Conservation (phyloP, 2,113 vertebrate genomes). For the Corvus cornix region DNA sequence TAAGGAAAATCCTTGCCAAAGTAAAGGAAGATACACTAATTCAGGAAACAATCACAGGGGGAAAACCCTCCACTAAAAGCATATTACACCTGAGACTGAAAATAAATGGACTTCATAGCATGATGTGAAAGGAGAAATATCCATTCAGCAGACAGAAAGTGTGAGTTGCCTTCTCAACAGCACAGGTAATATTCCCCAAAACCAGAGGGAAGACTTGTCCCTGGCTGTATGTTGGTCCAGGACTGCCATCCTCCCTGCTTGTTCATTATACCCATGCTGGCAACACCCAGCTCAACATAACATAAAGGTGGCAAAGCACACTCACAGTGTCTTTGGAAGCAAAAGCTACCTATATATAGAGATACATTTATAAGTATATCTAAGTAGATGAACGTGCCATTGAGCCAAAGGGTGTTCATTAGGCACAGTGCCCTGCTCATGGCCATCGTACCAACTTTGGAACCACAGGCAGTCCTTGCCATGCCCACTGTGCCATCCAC, state of each 20-base stretch:
- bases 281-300: neutral
- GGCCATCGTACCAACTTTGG: neutral
- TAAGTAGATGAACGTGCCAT: accelerated
- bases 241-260: neutral
- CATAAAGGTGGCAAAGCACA: neutral
- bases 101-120: neutral
- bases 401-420: neutral
- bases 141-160: neutral
- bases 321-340: neutral
- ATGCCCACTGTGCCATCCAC: neutral
- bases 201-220: neutral
- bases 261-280: neutral
- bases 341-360: neutral
- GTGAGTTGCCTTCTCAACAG: neutral
- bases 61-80: neutral
- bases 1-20: neutral
- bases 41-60: neutral
- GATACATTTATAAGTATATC: no score
- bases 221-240: neutral
- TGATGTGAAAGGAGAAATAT: neutral
- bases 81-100: neutral
- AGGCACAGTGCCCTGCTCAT: neutral
- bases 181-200: neutral
- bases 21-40: neutral
- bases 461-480: neutral